Percentiles rank a stretch among this genome's conserved stretches.
Evolutionary conservation across 2,888 invertebrate species (phyloP).

Genomic region (Dromius quadrimaculatus): DNA sequence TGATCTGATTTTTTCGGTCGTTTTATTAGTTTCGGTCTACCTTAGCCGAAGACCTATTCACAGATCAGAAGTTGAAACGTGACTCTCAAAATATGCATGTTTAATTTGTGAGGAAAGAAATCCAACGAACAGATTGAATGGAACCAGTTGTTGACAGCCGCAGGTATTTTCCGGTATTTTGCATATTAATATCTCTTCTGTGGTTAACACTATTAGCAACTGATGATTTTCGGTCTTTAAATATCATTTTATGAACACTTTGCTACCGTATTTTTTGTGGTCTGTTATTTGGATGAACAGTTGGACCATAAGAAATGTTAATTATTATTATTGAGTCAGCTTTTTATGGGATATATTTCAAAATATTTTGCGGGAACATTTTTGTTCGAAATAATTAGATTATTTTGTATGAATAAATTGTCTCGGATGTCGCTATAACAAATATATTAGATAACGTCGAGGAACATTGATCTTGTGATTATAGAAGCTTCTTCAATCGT

Average conservation of each 20-base stretch:
- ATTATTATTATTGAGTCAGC: not conserved
- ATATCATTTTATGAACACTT: slow-evolving; percentile 17
- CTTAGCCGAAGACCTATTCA: too few species aligned
- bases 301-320: slow-evolving; percentile 6
- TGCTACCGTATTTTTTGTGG: slow-evolving; percentile 27
- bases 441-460: too few species aligned
- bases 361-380: slow-evolving; percentile 15
- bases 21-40: too few species aligned
- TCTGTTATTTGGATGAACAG: slow-evolving; percentile 25
- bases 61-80: too few species aligned
- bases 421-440: too few species aligned
- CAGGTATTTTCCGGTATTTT: slow-evolving; percentile 24
- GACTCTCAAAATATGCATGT: too few species aligned
- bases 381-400: slow-evolving; percentile 12
- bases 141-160: slow-evolving; percentile 34
- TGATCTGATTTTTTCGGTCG: too few species aligned
- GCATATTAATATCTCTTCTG: slow-evolving; percentile 27
- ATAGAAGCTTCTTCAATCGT: too few species aligned
- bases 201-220: slow-evolving; percentile 24
- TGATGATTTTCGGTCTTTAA: slow-evolving; percentile 12
- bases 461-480: too few species aligned
- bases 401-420: too few species aligned
- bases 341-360: slow-evolving; percentile 12
- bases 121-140: slow-evolving; percentile 4
- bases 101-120: too few species aligned